Evolutionary conservation across 2,888 invertebrate genomes (phyloP).

Genomic region (Galeruca laticollis): DNA sequence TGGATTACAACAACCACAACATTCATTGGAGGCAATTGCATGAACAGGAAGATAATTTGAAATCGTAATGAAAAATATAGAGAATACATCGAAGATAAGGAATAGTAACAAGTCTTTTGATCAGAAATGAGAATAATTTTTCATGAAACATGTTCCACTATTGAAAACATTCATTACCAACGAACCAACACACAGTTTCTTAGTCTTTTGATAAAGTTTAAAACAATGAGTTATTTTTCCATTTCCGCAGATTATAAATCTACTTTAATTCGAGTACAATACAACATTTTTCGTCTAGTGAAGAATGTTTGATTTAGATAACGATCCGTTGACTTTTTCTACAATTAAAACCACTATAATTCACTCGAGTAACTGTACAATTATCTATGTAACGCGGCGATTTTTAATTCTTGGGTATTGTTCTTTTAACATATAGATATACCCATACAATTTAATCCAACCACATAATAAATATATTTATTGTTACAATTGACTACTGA

Average conservation of each 20-base stretch:
- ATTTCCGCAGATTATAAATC: slow-evolving; percentile 12
- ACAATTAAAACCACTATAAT: slow-evolving; percentile 42
- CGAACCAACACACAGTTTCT: neutral
- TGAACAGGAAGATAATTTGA: too few species aligned
- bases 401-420: neutral
- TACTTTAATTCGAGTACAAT: slow-evolving; percentile 32
- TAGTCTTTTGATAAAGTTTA: neutral
- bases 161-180: too few species aligned
- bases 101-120: too few species aligned
- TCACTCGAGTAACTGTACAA: slow-evolving; percentile 37
- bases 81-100: too few species aligned
- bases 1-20: too few species aligned
- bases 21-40: too few species aligned
- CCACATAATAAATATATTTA: neutral
- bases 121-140: too few species aligned
- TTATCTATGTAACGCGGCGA: slow-evolving; percentile 7
- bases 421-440: neutral
- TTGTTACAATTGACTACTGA: neutral
- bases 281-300: slow-evolving; percentile 30
- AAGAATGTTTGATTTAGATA: slow-evolving; percentile 43
- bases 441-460: neutral
- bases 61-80: too few species aligned
- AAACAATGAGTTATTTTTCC: slow-evolving; percentile 10
- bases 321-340: slow-evolving; percentile 43
- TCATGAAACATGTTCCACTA: too few species aligned